These are phyloP conservation scores for Osmerus eperlanus DNA, from an alignment of 2,113 vertebrate species.

Conservation along the genomic window DNA sequence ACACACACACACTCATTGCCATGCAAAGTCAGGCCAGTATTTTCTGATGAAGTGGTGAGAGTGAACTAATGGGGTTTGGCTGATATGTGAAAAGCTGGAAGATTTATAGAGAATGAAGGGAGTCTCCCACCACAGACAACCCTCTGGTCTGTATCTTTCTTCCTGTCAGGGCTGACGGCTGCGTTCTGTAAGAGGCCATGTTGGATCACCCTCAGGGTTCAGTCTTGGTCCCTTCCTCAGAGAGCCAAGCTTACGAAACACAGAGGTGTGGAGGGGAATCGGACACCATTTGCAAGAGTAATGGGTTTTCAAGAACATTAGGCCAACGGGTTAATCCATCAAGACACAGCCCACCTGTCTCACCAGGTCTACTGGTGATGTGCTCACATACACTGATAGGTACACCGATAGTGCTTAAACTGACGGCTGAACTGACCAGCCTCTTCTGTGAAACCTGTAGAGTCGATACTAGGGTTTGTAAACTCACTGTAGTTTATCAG, in stretches of 20 bases:
- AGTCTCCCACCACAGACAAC: background rate
- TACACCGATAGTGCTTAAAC: too few species aligned
- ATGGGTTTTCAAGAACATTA: background rate
- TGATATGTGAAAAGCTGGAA: background rate
- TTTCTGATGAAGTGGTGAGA: background rate
- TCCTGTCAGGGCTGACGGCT: background rate
- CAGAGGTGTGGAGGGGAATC: background rate
- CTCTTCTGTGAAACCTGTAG: background rate
- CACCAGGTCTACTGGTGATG: background rate
- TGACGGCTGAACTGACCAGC: background rate
- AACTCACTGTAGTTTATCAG: background rate
- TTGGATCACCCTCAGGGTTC: constrained; percentile 3
- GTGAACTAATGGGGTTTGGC: constrained; percentile 8
- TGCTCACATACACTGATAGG: background rate
- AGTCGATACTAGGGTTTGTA: background rate
- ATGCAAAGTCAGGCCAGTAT: too few species aligned
- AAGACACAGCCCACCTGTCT: background rate
- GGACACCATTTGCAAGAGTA: background rate
- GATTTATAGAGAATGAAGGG: background rate
- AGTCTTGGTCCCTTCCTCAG: background rate
- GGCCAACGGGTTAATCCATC: background rate
- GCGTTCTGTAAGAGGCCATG: background rate
- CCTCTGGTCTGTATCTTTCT: constrained; percentile 8
- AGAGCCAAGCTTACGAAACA: background rate
- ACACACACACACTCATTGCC: background rate